These are phyloP conservation scores for Callinectes sapidus DNA, from an alignment of 2,888 invertebrate species.

Conservation along the genomic window DNA sequence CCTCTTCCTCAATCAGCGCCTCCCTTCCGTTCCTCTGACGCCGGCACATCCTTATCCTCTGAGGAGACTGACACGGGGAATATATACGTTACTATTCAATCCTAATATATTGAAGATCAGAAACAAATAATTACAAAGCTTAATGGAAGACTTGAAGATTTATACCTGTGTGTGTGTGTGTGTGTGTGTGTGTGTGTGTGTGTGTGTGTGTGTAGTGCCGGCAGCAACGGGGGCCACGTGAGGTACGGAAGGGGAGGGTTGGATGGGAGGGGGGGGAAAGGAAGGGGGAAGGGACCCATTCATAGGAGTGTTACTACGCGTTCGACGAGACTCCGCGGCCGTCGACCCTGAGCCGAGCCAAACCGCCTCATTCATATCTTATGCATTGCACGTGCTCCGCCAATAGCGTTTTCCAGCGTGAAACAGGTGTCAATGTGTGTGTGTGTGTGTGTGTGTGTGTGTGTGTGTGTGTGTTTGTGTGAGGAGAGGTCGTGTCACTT, in stretches of 20 bases:
- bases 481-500: not conserved
- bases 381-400: constrained; percentile 6
- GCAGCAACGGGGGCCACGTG: not conserved
- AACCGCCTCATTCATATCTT: constrained; percentile 9
- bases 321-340: not conserved
- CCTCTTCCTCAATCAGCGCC: not conserved
- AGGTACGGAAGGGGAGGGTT: not conserved
- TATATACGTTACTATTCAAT: not conserved
- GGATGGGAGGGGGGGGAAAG: not conserved
- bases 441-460: not conserved
- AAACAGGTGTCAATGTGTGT: constrained; percentile 1
- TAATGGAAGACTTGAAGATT: not conserved
- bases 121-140: not conserved
- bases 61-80: not conserved
- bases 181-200: not conserved
- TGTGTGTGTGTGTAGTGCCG: not conserved
- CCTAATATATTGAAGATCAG: not conserved
- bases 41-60: not conserved
- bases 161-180: not conserved
- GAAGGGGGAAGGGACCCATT: constrained; percentile 15
- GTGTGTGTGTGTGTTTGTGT: not conserved
- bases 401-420: constrained; percentile 5
- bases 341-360: constrained; percentile 24
- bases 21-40: not conserved
- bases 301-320: constrained; percentile 21